Evolutionary conservation across 1,140 invertebrate genomes (phyloP).

Genomic region (Armadillidium nasatum): DNA sequence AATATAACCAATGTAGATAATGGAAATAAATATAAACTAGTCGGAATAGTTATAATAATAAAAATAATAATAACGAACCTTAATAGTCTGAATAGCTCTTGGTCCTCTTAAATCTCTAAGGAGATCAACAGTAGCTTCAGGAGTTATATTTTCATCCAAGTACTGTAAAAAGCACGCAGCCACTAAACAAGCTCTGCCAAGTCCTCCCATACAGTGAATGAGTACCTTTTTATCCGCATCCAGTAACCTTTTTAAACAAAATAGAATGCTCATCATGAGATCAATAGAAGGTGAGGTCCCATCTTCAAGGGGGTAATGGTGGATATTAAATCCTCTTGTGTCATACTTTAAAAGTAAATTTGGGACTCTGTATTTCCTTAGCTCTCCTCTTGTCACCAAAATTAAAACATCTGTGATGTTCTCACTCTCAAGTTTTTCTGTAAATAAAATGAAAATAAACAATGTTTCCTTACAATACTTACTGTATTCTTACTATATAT

Average conservation of each 20-base stretch:
- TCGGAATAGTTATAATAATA: no score
- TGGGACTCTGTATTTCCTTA: slow-evolving; percentile 37
- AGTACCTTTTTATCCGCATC: slow-evolving; percentile 4
- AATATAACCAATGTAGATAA: no score
- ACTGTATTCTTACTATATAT: no score
- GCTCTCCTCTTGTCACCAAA: slow-evolving; percentile 35
- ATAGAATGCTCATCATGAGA: slow-evolving; percentile 32
- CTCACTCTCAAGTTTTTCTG: slow-evolving; percentile 31
- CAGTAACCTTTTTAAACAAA: background rate
- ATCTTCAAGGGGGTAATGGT: slow-evolving; percentile 34
- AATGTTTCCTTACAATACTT: no score
- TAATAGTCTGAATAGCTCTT: slow-evolving; percentile 35
- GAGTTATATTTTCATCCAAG: slow-evolving; percentile 34
- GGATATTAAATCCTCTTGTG: slow-evolving; percentile 26
- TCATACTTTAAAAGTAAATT: slow-evolving; percentile 33
- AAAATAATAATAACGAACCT: slow-evolving; percentile 25
- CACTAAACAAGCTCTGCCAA: slow-evolving; percentile 37
- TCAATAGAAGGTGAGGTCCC: slow-evolving; percentile 36
- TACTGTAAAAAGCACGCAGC: slow-evolving; percentile 38
- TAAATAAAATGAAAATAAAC: slow-evolving; percentile 21
- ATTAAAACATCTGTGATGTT: slow-evolving; percentile 34
- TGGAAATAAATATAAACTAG: no score
- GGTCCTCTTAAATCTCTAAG: slow-evolving; percentile 34
- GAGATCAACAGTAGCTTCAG: slow-evolving; percentile 31
- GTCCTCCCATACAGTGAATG: slow-evolving; percentile 34